Base-by-base conservation (phyloP, 2,113 vertebrate genomes). In the Ellobius talpinus region DNA sequence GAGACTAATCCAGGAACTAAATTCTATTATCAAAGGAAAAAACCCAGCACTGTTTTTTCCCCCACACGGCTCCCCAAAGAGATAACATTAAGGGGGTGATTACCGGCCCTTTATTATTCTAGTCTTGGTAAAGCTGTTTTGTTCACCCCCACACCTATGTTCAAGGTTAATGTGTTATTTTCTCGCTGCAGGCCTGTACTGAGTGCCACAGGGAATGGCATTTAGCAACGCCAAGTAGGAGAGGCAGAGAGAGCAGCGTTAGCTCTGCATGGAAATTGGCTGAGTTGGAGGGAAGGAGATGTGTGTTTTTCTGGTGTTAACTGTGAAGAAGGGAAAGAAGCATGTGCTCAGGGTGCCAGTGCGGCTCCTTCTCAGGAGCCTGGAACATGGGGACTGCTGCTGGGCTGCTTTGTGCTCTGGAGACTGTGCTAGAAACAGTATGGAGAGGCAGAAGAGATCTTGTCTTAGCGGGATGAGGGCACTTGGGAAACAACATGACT, bases 131-230 rank as follows among this genome's bases (percentile, higher is more conserved):
- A 94, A 94, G 89, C 79, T 94, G 87, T 76, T 95, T 93, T 92
- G 74, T 70, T 94, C 94, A 96, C 94, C 73, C 88, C 55, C 77
- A 96, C 89, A 96, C 95, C 96, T 97, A 85, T 94, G 95, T 94
- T 97, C 97, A 95, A 97, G 96, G 96, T 97, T 97, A 98, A 97
- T 97, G 93, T 92, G 93, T 95, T 97, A 96, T 96, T 98, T 97
- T 97, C 97, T 97, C 96, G 94, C 94, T 61, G 63, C 63, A 79
- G 96, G 94, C 81, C 93, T 95, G 84, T 93, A 78, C 68, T 8
- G 72, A 97, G 93, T 68, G 87, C 98, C 88, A 85, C 42, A 36
- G 96, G 97, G 96, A 97, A 93, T 10, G 29, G 78, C 90, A 42
- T 95, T 97, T 97, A 97, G 96, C 76, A 94, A 84, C 58, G 68